Evolutionary conservation across 2,888 invertebrate genomes (phyloP), one percentile per base, ranked within the genome.

Genomic region (Eristalis tenax): DNA sequence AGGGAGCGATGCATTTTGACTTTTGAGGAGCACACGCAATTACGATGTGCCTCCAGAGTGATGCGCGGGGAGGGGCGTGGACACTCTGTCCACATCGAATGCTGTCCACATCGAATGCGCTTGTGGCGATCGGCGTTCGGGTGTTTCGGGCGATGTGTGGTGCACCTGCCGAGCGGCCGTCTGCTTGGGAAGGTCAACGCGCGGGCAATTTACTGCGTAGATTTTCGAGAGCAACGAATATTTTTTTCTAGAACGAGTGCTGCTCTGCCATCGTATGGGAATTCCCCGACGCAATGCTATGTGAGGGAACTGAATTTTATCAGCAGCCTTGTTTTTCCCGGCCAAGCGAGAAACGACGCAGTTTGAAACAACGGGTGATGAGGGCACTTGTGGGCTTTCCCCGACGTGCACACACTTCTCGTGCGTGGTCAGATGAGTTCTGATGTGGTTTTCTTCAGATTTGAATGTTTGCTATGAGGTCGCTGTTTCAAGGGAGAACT

Each of bases 1-100:
- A n/a, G n/a, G 50, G 18, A 18, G 50, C 18, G 18, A 50, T 50
- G 18, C 38, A n/a, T n/a, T n/a, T n/a, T n/a, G 32, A 76, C 32
- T 79, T 65, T 84, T 70, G 74, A 70, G 75, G 71, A 71, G 56
- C 66, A 65, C n/a, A 8, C 50, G 18, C 50, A 26, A 22, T 59
- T 59, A 26, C 10, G 26, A 26, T 23, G 59, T 11, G 35, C 35
- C 11, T 38, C 11, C 35, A 11, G n/a, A n/a, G n/a, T n/a, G 32
- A 5, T 32, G 43, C 5, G 43, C 1, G 1, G 4, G 15, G n/a
- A 4, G 43, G 43, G 43, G n/a, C n/a, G 43, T 15, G n/a, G 43
- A 15, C n/a, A n/a, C n/a, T n/a, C n/a, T n/a, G n/a, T n/a, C n/a
- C n/a, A n/a, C n/a, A n/a, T n/a, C n/a, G n/a, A n/a, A n/a, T n/a